Evolutionary conservation across 2,888 invertebrate species (phyloP).

Genomic region (Antheraea yamamai): DNA sequence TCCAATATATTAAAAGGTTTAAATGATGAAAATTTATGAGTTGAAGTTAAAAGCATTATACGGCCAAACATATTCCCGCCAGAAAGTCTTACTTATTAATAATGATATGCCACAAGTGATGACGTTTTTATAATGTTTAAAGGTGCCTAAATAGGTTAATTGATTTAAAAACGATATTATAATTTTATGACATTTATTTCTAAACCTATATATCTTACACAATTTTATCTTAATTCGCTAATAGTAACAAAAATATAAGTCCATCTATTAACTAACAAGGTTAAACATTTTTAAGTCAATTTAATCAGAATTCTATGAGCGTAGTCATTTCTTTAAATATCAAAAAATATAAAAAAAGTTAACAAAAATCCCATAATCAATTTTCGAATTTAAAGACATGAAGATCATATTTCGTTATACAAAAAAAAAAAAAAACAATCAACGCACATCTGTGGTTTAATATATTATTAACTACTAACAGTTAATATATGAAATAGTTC

Average conservation of each 20-base stretch:
- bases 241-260: constrained; percentile 79
- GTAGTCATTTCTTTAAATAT: background rate
- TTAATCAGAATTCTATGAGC: background rate
- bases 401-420: too few species aligned
- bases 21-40: background rate
- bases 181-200: constrained; percentile 72
- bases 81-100: background rate
- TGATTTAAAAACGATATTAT: constrained; percentile 48
- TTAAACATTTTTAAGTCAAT: constrained; percentile 28
- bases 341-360: background rate
- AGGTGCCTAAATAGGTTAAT: constrained; percentile 15
- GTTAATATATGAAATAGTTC: background rate
- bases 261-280: constrained; percentile 51
- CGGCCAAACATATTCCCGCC: background rate
- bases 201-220: constrained; percentile 69
- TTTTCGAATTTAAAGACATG: too few species aligned
- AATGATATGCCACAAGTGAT: background rate
- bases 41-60: background rate
- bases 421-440: too few species aligned
- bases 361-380: background rate
- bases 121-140: background rate
- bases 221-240: constrained; percentile 58
- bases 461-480: background rate
- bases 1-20: background rate
- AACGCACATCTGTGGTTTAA: background rate